phyloP scores from a whole-genome alignment of 2,888 invertebrate genomes.

The Lissocephala sabroskyi region DNA sequence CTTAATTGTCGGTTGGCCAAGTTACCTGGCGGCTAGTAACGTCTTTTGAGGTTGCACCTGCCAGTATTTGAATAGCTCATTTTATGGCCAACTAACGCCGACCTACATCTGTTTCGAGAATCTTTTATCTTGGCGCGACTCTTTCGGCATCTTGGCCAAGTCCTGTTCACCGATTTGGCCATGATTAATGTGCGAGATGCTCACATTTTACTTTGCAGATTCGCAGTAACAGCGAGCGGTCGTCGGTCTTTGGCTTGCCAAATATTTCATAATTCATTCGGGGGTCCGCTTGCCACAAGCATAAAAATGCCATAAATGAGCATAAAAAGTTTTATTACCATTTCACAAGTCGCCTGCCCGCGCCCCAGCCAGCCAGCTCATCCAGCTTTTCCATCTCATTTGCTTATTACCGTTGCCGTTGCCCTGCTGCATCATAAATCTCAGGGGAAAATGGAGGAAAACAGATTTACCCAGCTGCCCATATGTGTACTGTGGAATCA shows the following conservation, averaged over 20 bases:
- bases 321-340: conserved; percentile 53
- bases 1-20: conserved; percentile 41
- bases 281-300: conserved; percentile 23
- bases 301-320: conserved; percentile 51
- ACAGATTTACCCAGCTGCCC: conserved; percentile 48
- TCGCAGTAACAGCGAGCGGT: background rate
- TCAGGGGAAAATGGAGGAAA: too few species aligned
- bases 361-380: background rate
- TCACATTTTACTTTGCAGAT: background rate
- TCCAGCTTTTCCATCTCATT: conserved; percentile 30
- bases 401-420: conserved; percentile 57
- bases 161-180: conserved; percentile 40
- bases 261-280: conserved; percentile 58
- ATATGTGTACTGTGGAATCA: too few species aligned
- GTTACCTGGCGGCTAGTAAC: background rate
- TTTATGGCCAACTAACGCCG: conserved; percentile 35
- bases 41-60: background rate
- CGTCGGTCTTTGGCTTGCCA: conserved; percentile 24
- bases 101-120: background rate
- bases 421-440: conserved; percentile 52
- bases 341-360: conserved; percentile 39
- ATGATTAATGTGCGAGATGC: conserved; percentile 46
- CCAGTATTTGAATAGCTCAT: conserved; percentile 52
- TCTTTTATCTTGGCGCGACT: background rate
- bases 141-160: conserved; percentile 25